Percentiles rank a stretch among this genome's conserved stretches.
These are phyloP conservation scores for Panthera uncia DNA, from an alignment of 2,113 vertebrate genomes.

Conservation along the genomic window DNA sequence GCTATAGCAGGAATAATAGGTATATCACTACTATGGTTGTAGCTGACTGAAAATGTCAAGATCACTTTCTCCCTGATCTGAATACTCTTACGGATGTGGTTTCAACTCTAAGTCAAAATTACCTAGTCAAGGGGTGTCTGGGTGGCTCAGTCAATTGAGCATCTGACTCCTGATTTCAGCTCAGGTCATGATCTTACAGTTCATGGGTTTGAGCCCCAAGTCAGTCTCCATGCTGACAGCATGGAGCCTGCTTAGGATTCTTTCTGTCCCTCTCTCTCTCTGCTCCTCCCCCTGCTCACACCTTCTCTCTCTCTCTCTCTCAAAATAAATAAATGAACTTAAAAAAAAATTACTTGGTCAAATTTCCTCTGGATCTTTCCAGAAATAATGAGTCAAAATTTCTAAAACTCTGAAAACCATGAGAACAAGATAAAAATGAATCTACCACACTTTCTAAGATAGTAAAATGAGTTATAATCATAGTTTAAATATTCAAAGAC, in stretches of 20 bases:
- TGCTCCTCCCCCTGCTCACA: no score
- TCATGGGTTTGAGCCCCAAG: no score
- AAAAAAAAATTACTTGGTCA: background rate
- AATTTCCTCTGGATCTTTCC: background rate
- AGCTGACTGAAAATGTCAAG: background rate
- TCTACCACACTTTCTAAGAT: slow-evolving; percentile 14
- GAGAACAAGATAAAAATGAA: slow-evolving; percentile 44
- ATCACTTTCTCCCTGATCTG: background rate
- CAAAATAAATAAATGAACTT: no score
- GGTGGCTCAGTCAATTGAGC: no score
- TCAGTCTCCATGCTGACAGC: no score
- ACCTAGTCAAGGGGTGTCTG: background rate
- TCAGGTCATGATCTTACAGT: no score
- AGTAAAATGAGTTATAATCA: slow-evolving; percentile 28
- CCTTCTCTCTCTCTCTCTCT: no score
- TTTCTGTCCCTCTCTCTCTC: no score
- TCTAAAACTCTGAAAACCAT: slow-evolving; percentile 45
- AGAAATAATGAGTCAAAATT: slow-evolving; percentile 45
- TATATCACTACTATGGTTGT: background rate
- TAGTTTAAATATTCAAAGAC: slow-evolving; percentile 56
- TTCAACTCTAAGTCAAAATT: background rate
- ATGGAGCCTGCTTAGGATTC: no score
- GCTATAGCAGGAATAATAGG: background rate
- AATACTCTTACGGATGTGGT: background rate
- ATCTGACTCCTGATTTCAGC: no score